Evolutionary conservation across 2,888 invertebrate species (phyloP).

Genomic region (Latrodectus elegans): DNA sequence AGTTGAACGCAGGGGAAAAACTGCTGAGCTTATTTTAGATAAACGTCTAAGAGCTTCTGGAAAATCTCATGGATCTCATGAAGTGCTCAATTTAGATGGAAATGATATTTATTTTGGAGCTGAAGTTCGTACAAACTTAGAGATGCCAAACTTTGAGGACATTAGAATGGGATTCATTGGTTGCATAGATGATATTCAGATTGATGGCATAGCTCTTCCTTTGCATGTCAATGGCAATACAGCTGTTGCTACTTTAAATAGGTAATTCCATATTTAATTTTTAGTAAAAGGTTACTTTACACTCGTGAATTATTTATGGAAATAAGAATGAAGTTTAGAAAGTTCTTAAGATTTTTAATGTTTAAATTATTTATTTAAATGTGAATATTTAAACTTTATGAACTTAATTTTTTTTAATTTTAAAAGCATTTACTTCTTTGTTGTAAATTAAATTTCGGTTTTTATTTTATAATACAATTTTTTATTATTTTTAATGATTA

Average conservation of each 20-base stretch:
- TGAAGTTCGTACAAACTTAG: slow-evolving; percentile 76
- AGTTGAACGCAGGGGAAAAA: slow-evolving; percentile 87
- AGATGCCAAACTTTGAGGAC: slow-evolving; percentile 79
- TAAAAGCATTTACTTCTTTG: too few relatives aligned
- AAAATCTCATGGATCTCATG: slow-evolving; percentile 85
- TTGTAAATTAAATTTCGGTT: too few relatives aligned
- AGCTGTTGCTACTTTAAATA: slow-evolving; percentile 73
- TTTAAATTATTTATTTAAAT: too few relatives aligned
- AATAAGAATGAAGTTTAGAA: too few relatives aligned
- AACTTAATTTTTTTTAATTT: too few relatives aligned
- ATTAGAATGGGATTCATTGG: slow-evolving; percentile 91
- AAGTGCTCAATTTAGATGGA: slow-evolving; percentile 87
- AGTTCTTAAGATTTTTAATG: too few relatives aligned
- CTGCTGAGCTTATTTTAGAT: slow-evolving; percentile 86
- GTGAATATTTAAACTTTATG: too few relatives aligned
- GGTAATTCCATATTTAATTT: slow-evolving; percentile 25
- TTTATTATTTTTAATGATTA: too few relatives aligned
- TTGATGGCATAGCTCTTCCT: slow-evolving; percentile 85
- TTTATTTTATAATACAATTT: too few relatives aligned
- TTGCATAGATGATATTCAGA: slow-evolving; percentile 89
- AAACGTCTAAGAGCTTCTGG: slow-evolving; percentile 82
- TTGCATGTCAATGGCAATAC: slow-evolving; percentile 76
- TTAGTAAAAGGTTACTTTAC: too few relatives aligned
- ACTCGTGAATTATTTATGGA: too few relatives aligned
- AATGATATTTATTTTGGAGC: slow-evolving; percentile 76